Base-by-base conservation (phyloP, 2,888 invertebrate species). In the Caenorhabditis plicata region DNA sequence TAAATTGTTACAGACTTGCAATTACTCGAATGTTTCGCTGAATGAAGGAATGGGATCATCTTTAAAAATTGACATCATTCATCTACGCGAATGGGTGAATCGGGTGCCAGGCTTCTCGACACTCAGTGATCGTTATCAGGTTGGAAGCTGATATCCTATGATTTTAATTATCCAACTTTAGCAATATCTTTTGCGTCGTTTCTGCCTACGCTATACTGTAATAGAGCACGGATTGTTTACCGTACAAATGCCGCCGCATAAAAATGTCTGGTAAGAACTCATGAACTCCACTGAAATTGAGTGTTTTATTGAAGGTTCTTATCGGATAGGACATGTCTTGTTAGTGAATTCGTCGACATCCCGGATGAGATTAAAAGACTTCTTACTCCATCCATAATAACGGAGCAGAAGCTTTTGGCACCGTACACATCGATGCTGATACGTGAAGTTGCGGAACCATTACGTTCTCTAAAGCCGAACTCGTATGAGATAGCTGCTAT, bases 171-270 rank as follows among this genome's bases (percentile, higher is more conserved):
- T 9, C 33, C 5, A 39, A 40, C 38, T 61, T 32, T 44, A 64
- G 64, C 26, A 55, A 29, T 53, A 51, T 40, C 39, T 67, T 15
- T 47, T 67, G 41, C 46, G 53, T 15, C 61, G 63, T 0, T 69
- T 69, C 27, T 69, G 66, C 38, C 45, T 69, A 5, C 42, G 55
- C 31, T 61, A 54, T 29, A 67, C 56, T n/a, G 54, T 69, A 0
- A 46, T 62, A 3, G 69, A 69, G 19, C 62, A 65, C 29, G 57
- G 63, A 3, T 46, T 68, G 1, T 53, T 57, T 31, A 65, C 68
- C 2, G 44, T 53, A 13, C 56, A 55, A 50, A 54, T 65, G 48
- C 65, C 68, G 11, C 29, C 45, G 17, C 48, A 53, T 17, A 44
- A 60, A n/a, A 56, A 68, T 39, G 49, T 65, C 19, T 68, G 68